Conservation (phyloP, 1,140 invertebrate species). For the Camponotus vicinus region DNA sequence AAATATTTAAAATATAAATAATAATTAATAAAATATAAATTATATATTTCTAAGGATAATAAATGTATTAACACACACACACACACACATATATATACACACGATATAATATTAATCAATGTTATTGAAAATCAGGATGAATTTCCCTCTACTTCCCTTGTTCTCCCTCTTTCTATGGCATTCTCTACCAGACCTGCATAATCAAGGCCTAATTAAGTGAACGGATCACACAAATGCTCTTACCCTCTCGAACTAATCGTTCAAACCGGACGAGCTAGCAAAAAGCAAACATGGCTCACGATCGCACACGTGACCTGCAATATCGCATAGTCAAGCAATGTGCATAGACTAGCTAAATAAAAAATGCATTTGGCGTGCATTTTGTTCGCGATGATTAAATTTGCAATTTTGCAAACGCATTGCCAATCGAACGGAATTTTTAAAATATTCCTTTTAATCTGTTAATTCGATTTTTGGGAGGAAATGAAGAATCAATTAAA, state of each 20-base stretch:
- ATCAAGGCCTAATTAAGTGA: slow-evolving; percentile 72
- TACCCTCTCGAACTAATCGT: slow-evolving; percentile 64
- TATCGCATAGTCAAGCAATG: slow-evolving; percentile 53
- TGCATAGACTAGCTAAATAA: slow-evolving; percentile 16
- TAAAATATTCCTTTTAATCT: neutral
- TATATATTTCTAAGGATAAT: neutral
- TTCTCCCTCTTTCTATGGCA: slow-evolving; percentile 20
- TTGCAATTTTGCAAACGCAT: neutral
- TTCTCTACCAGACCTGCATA: slow-evolving; percentile 73
- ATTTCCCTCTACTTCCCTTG: slow-evolving; percentile 11
- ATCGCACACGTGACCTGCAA: slow-evolving; percentile 66
- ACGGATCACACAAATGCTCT: slow-evolving; percentile 67
- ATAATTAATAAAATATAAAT: too few species aligned
- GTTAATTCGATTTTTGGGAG: too few species aligned
- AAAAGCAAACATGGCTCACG: slow-evolving; percentile 60
- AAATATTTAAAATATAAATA: neutral
- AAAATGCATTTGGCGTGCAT: slow-evolving; percentile 22
- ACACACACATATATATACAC: neutral
- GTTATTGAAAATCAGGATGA: slow-evolving; percentile 46
- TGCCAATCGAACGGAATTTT: neutral
- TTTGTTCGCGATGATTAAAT: neutral
- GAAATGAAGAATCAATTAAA: neutral
- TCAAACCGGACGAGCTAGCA: slow-evolving; percentile 44
- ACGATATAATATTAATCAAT: slow-evolving; percentile 22
- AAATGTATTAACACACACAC: neutral